Base-by-base conservation (phyloP, 2,113 vertebrate species). In the Odontesthes bonariensis region DNA sequence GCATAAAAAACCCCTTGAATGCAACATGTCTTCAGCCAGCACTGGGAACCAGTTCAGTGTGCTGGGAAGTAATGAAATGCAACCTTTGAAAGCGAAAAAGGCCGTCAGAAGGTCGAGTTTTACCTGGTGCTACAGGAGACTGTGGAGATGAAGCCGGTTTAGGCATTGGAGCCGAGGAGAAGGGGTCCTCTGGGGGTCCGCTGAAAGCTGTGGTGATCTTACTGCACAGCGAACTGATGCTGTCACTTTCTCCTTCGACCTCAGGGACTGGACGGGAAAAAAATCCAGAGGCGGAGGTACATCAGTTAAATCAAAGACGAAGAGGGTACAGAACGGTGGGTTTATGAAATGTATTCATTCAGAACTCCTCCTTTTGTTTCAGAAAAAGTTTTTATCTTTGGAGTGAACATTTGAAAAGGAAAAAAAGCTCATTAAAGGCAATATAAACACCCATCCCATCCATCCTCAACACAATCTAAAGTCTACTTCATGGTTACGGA, bases 121-220 rank as follows among this genome's bases (percentile, higher is more conserved):
- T 65, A 98, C 98, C 97, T 96, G 97, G 96, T 56, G 96, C 96
- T 58, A 94, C 94, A 23, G 97, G 96, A 76, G 97, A 98, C 82
- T 97, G 97, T 0, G 98, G 97, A 20, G 96, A 94, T 0, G 94
- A 94, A 2, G 90, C 55, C 0, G 92, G 91, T 85, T 90, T 94
- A 74, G 96, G 95, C 98, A 99, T 99, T 0, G 98, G 97, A 4
- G 96, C 98, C 0, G 96, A 98, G 31, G 96, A 95, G 91, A 99
- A 99, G 22, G 98, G 98, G 72, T 99, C 98, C 79, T 99, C 97
- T 0, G 96, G 89, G 6, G 96, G 96, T 7, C 93, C 90, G 67
- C 97, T 98, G 94, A 99, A 99, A 47, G 98, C 95, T 23, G 89
- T 95, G 86, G 98, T 96, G 89, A 99, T 99, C 93, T 99, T 98